Conservation (phyloP, 30 jellyfish, hydroid and myxozoan species). For the Cassiopea andromeda region DNA sequence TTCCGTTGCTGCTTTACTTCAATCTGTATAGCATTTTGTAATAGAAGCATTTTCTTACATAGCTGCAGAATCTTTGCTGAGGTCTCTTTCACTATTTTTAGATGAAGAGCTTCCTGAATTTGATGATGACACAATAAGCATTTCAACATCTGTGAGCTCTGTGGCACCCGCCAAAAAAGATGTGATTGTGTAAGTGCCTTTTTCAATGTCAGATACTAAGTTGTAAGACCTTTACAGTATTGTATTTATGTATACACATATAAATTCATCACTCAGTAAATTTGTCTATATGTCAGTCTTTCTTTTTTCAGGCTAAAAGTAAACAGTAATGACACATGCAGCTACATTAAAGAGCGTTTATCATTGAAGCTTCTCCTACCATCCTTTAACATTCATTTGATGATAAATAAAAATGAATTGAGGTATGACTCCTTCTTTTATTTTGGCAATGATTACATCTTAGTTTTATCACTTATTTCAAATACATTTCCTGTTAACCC, state of each 20-base stretch:
- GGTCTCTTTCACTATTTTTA: background rate
- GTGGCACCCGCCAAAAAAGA: constrained; percentile 52
- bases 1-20: too few species aligned
- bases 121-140: constrained; percentile 76
- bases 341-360: constrained; percentile 57
- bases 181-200: constrained; percentile 33
- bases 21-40: too few species aligned
- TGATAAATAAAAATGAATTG: constrained; percentile 74
- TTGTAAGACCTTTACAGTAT: too few species aligned
- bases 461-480: background rate
- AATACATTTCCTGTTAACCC: too few species aligned
- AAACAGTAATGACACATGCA: constrained; percentile 64
- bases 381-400: constrained; percentile 74
- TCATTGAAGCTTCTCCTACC: constrained; percentile 86
- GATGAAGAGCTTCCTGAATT: constrained; percentile 65
- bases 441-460: background rate
- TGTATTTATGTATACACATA: too few species aligned
- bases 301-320: constrained; percentile 57
- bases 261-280: background rate
- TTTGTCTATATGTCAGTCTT: background rate
- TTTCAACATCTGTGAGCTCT: constrained; percentile 73
- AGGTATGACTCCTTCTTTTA: constrained; percentile 22
- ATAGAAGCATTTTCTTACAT: too few species aligned
- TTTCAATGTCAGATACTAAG: too few species aligned
- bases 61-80: too few species aligned